These are phyloP conservation scores for Zootermopsis nevadensis DNA, from an alignment of 2,888 invertebrate species.

Conservation along the genomic window DNA sequence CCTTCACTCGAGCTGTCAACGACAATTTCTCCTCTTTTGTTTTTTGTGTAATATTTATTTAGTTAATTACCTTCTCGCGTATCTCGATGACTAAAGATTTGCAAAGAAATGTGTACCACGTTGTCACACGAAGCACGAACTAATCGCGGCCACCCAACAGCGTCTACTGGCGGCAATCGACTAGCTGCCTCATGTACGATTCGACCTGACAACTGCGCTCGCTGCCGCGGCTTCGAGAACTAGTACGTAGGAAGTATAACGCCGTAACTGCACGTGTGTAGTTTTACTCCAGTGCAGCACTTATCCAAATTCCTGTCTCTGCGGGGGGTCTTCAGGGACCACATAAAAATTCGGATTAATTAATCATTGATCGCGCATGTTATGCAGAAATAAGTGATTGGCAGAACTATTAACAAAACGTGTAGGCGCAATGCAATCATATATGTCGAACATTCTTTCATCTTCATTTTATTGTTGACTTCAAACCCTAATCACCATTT, in stretches of 20 bases:
- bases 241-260: neutral
- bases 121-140: constrained; percentile 12
- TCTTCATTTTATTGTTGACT: no score
- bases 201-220: constrained; percentile 19
- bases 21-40: neutral
- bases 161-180: constrained; percentile 13
- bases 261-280: constrained; percentile 20
- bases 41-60: neutral
- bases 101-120: neutral
- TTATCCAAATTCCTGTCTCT: neutral
- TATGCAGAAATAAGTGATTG: no score
- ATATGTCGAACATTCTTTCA: no score
- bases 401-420: no score
- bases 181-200: neutral
- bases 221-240: neutral
- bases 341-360: no score
- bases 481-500: no score
- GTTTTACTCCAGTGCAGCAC: neutral
- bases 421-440: no score
- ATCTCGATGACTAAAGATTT: neutral
- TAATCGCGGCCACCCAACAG: neutral
- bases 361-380: no score
- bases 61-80: neutral
- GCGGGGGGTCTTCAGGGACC: neutral
- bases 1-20: neutral